Percentiles rank a stretch among this genome's conserved stretches.
phyloP scores from a whole-genome alignment of 2,797 vertebrate genomes.

The Chelon labrosus region DNA sequence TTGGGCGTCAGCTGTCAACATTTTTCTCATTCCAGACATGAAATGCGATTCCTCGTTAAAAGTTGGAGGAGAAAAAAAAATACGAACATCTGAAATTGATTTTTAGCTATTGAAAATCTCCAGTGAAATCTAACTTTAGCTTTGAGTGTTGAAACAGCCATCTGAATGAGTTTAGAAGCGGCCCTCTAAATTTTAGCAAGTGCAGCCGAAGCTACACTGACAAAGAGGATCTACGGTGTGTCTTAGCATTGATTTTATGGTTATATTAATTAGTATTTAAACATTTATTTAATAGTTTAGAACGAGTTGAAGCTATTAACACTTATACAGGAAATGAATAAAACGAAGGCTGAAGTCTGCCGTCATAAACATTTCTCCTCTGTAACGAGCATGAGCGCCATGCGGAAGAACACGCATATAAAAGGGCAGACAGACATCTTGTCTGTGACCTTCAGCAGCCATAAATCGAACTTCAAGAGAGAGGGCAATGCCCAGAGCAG shows the following conservation, averaged over 20 bases:
- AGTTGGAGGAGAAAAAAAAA: neutral
- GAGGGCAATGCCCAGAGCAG: constrained; percentile 74
- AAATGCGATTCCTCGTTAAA: constrained; percentile 7
- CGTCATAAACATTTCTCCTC: constrained; percentile 18
- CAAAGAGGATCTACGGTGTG: neutral
- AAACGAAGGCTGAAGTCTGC: constrained; percentile 1
- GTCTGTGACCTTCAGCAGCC: constrained; percentile 57
- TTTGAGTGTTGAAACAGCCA: neutral
- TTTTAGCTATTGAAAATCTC: neutral
- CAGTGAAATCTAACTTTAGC: neutral
- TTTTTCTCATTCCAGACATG: neutral
- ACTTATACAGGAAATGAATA: constrained; percentile 13
- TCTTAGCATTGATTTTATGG: neutral
- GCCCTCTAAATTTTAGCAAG: neutral
- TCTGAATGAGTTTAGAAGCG: neutral
- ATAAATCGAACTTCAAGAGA: constrained; percentile 79
- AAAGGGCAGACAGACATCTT: constrained; percentile 53
- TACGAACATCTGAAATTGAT: constrained; percentile 28
- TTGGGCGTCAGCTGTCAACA: constrained; percentile 9
- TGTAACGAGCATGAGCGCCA: constrained; percentile 31
- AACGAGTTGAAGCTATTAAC: neutral
- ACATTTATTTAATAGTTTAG: neutral
- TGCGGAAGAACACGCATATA: constrained; percentile 26
- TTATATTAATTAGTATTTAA: neutral
- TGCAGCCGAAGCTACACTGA: neutral